Percentiles rank a stretch among this genome's conserved stretches.
Evolutionary conservation across 2,888 invertebrate species (phyloP).

Genomic region (Sesamia inferens): DNA sequence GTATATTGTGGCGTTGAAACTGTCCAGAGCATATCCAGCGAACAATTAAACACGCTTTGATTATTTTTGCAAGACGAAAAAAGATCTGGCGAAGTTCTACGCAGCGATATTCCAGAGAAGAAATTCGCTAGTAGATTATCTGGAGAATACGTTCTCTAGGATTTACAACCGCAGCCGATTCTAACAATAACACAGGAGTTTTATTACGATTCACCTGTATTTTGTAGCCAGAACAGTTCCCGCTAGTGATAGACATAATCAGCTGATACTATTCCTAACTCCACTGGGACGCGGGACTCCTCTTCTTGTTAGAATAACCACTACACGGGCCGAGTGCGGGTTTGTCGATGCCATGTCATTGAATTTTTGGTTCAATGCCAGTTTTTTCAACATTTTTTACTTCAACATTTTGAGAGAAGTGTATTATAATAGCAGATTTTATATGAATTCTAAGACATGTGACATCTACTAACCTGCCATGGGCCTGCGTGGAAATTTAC

Average conservation of each 20-base stretch:
- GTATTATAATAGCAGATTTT: background rate
- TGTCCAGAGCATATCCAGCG: conserved; percentile 77
- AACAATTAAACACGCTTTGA: conserved; percentile 81
- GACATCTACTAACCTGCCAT: too few species aligned
- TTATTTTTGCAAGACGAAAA: conserved; percentile 81
- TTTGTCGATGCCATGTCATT: background rate
- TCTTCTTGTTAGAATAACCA: background rate
- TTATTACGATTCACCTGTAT: conserved; percentile 44
- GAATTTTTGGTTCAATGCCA: background rate
- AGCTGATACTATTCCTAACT: background rate
- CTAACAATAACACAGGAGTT: conserved; percentile 50
- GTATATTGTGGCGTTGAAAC: conserved; percentile 68
- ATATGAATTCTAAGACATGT: background rate
- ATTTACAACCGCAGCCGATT: conserved; percentile 49
- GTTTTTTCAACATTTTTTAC: background rate
- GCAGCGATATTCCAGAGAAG: conserved; percentile 58
- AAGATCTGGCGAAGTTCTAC: conserved; percentile 72
- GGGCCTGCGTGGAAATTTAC: too few species aligned
- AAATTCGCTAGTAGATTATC: conserved; percentile 33
- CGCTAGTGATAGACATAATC: background rate
- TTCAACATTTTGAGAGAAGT: background rate
- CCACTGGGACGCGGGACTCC: background rate
- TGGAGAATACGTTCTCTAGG: conserved; percentile 50
- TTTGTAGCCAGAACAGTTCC: conserved; percentile 19
- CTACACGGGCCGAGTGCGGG: background rate